Base-by-base conservation (phyloP, 2,797 vertebrate genomes). In the Amblyraja radiata region DNA sequence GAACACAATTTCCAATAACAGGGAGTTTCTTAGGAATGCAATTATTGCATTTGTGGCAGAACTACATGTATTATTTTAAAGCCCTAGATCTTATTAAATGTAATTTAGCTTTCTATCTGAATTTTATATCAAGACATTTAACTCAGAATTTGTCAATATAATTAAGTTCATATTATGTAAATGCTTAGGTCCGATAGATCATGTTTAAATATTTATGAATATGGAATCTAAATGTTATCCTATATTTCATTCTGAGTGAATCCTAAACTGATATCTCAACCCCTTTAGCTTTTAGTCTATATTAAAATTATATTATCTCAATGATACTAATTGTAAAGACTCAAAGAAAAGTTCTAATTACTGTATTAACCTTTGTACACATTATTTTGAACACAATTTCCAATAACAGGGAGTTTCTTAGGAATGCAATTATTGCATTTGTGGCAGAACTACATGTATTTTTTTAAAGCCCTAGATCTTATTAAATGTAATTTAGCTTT, bases 41-140 rank as follows among this genome's bases (percentile, higher is more conserved):
- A 6, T 54, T 54, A 54, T 54, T 54, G 46, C 46, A 54, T 54
- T 54, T 54, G 46, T 54, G 46, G 46, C 46, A 54, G 46, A 54
- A 54, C 46, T 54, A 54, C 46, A 54, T 11, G 21, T 80, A 80
- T 74, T 10, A 71, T n/a, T 36, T 46, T 73, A 74, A 28, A 54
- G 63, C 54, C 39, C 39, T 74, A 68, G 18, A 9, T 68, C 63
- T 86, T 83, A 25, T 23, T 3, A 63, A 86, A 7, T 63, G 32
- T 18, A 86, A 86, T 86, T 86, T n/a, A 86, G 83, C 58, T n/a
- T 32, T 84, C 23, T 65, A 32, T 78, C 23, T 73, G 32, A 91
- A 91, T 28, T 36, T 91, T 76, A 46, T 58, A 21, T 58, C 13
- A 91, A 23, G 10, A 36, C 90, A 92, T 18, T 58, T 23, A 16